Evolutionary conservation across 2,797 vertebrate species (phyloP), one percentile per base, ranked within the genome.

Genomic region (Tapirus indicus): DNA sequence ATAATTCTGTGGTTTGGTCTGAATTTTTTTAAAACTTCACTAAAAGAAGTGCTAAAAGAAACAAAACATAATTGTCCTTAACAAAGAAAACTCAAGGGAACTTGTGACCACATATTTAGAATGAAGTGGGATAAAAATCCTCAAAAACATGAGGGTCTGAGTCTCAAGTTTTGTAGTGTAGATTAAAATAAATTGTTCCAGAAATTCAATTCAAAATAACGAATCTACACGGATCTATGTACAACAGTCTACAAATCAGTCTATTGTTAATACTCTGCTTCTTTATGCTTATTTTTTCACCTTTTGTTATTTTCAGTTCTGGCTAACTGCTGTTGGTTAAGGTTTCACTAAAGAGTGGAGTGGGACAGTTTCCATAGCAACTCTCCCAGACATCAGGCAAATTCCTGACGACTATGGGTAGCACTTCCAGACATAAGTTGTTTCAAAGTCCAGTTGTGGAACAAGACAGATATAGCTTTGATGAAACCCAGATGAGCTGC

Each of bases 401-500:
- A 91, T 97, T 56, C 52, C 77, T 56, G 35, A 47, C 92, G 96
- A 95, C 62, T 78, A 23, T 91, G 83, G 64, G 89, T 78, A 98
- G 87, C 47, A 49, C 75, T 96, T 92, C n/a, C 62, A 97, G 95
- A 95, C 80, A 95, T 88, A 95, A 96, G 94, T 96, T 98, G 75
- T 93, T 98, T 95, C 75, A 95, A 94, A 97, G 96, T 64, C 83
- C 87, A 97, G 62, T 92, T 95, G 71, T 94, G 60, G 56, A 66
- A 71, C 94, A 92, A 80, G 20, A 94, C 77, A 84, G 62, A 95
- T 91, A 69, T 10, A 52, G 44, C 87, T 96, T 95, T 95, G 87
- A 97, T 95, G 92, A 97, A 98, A 95, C 29, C 90, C 97, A 98
- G 95, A 97, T 96, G 94, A 96, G 20, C 44, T 91, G 25, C 80